Percentiles rank a stretch among this genome's conserved stretches.
These are phyloP conservation scores for Aleiodes testaceus DNA, from an alignment of 2,888 invertebrate genomes.

Conservation along the genomic window DNA sequence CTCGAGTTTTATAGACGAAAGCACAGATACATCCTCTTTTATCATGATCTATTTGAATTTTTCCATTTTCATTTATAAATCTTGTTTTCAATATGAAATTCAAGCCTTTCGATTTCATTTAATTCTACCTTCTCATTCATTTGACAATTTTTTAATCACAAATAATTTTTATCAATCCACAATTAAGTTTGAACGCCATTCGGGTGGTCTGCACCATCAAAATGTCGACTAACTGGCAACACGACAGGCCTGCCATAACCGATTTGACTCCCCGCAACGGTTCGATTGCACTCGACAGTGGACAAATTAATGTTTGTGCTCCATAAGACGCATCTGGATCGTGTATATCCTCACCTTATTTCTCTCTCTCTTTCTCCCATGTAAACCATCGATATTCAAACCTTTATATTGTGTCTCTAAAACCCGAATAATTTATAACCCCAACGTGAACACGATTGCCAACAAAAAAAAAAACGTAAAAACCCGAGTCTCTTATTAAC, in stretches of 20 bases:
- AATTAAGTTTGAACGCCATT: slow-evolving; percentile 38
- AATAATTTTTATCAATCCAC: too few species aligned
- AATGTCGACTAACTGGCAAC: slow-evolving; percentile 65
- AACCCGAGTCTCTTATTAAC: background rate
- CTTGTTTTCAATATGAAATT: too few species aligned
- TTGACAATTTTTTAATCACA: too few species aligned
- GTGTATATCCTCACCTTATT: slow-evolving; percentile 10
- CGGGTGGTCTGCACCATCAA: slow-evolving; percentile 61
- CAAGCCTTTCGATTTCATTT: background rate
- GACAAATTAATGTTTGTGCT: slow-evolving; percentile 62
- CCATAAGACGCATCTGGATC: slow-evolving; percentile 33
- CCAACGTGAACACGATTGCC: background rate
- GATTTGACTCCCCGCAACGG: slow-evolving; percentile 59
- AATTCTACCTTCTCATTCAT: background rate
- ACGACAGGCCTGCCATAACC: slow-evolving; percentile 64
- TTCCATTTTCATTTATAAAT: slow-evolving; percentile 4
- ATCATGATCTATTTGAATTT: slow-evolving; percentile 25
- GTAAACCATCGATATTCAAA: slow-evolving; percentile 8
- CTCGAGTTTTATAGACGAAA: slow-evolving; percentile 20
- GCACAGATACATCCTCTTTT: slow-evolving; percentile 23
- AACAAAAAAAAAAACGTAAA: background rate
- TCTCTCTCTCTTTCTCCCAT: background rate
- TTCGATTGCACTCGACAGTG: slow-evolving; percentile 61
- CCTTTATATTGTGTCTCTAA: slow-evolving; percentile 13
- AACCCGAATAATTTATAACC: slow-evolving; percentile 7